Conservation (phyloP, 1,140 invertebrate species). For the Bursaphelenchus mucronatus region DNA sequence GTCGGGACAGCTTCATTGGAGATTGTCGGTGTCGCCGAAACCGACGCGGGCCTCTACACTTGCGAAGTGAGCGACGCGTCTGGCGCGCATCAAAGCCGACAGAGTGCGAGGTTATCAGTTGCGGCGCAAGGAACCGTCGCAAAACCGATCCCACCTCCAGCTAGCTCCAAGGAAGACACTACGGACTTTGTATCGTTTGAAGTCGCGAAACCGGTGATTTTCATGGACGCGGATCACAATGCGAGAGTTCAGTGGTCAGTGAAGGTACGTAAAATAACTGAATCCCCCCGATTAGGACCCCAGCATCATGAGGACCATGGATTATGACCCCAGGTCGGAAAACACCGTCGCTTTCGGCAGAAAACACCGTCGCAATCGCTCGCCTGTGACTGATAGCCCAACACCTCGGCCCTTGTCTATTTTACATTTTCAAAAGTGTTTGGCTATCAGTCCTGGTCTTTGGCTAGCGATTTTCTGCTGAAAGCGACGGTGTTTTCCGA, state of each 20-base stretch:
- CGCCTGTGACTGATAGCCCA: no score
- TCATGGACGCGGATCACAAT: constrained; percentile 36
- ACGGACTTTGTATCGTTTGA: constrained; percentile 21
- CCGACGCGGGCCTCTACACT: constrained; percentile 42
- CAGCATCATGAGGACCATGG: no score
- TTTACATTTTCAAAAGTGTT: no score
- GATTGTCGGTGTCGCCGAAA: constrained; percentile 24
- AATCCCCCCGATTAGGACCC: no score
- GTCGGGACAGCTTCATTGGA: constrained; percentile 36
- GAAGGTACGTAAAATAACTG: no score
- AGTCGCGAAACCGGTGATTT: constrained; percentile 30
- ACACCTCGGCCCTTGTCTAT: no score
- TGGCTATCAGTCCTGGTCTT: no score
- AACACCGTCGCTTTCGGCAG: no score
- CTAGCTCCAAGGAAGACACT: constrained; percentile 1
- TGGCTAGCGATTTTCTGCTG: no score
- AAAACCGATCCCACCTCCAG: constrained; percentile 14
- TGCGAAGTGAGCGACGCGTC: constrained; percentile 34
- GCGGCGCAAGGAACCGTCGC: not conserved
- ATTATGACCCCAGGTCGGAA: no score
- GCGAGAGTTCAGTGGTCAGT: constrained; percentile 38
- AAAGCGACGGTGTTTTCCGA: no score
- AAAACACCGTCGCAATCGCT: no score
- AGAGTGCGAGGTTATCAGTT: constrained; percentile 27
- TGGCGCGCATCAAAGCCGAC: constrained; percentile 9